Conservation (phyloP, 1,140 invertebrate genomes). For the Ridgeia piscesae region DNA sequence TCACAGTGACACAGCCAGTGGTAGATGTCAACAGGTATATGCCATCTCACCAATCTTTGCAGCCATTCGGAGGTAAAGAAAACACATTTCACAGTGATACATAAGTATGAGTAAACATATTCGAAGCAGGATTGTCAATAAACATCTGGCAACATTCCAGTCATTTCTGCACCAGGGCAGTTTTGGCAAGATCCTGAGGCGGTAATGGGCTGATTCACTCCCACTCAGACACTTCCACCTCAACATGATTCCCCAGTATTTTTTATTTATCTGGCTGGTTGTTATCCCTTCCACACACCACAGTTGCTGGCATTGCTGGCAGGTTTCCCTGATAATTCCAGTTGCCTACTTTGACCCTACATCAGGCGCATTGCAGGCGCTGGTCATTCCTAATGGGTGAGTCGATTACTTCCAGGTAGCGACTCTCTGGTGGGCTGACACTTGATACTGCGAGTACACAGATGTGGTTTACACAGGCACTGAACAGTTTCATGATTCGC, state of each 20-base stretch:
- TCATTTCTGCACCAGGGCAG: neutral
- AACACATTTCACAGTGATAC: neutral
- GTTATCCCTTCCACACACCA: neutral
- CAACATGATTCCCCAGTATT: neutral
- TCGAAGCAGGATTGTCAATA: neutral
- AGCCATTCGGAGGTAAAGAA: neutral
- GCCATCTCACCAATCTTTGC: neutral
- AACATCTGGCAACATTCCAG: neutral
- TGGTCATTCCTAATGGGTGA: neutral
- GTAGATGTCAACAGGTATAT: too few species aligned
- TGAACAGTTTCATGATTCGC: neutral
- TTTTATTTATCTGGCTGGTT: neutral
- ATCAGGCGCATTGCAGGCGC: neutral
- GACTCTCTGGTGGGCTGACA: neutral
- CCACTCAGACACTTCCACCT: neutral
- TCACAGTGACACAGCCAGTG: too few species aligned
- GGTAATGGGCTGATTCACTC: neutral
- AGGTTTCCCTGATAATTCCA: neutral
- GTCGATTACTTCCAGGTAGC: neutral
- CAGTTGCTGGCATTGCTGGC: neutral
- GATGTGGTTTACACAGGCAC: neutral
- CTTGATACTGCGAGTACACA: neutral
- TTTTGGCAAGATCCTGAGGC: neutral
- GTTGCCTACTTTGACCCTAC: neutral
- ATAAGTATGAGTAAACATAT: neutral